Evolutionary conservation across 2,113 vertebrate genomes (phyloP).

Genomic region (Sclerurus mexicanus): DNA sequence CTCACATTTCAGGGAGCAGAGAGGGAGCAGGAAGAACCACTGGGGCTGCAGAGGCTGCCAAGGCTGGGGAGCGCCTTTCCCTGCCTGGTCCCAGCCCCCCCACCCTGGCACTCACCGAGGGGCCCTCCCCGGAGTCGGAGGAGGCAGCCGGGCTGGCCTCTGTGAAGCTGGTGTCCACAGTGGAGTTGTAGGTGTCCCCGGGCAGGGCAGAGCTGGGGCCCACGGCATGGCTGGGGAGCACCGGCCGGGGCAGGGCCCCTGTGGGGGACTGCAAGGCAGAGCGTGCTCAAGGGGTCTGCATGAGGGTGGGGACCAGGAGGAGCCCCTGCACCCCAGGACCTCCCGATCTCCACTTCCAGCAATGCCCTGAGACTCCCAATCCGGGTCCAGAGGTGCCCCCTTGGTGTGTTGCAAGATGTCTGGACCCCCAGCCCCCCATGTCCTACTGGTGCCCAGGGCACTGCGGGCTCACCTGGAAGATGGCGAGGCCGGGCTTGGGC

Average conservation of each 20-base stretch:
- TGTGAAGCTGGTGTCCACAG: constrained; percentile 79
- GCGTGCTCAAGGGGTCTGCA: background rate
- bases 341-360: background rate
- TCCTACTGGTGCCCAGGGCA: rapidly evolving
- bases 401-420: background rate
- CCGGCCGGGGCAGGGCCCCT: constrained; percentile 83
- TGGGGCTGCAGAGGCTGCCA: background rate
- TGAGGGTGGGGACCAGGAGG: rapidly evolving
- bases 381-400: background rate
- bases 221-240: constrained; percentile 80
- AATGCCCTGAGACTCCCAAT: background rate
- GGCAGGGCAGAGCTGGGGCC: constrained; percentile 89
- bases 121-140: constrained; percentile 67
- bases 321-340: background rate
- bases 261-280: constrained; percentile 73
- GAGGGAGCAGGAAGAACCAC: background rate
- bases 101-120: constrained; percentile 73
- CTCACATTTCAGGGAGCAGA: background rate
- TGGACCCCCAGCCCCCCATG: too few species aligned
- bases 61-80: background rate
- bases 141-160: constrained; percentile 69
- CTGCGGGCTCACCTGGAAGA: constrained; percentile 86
- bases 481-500: constrained; percentile 87
- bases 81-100: rapidly evolving
- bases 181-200: constrained; percentile 89